A percentile compares a stretch with the other conserved stretches of the same genome.
phyloP scores from a whole-genome alignment of 2,888 invertebrate genomes.

The Pasiphila rectangulata region DNA sequence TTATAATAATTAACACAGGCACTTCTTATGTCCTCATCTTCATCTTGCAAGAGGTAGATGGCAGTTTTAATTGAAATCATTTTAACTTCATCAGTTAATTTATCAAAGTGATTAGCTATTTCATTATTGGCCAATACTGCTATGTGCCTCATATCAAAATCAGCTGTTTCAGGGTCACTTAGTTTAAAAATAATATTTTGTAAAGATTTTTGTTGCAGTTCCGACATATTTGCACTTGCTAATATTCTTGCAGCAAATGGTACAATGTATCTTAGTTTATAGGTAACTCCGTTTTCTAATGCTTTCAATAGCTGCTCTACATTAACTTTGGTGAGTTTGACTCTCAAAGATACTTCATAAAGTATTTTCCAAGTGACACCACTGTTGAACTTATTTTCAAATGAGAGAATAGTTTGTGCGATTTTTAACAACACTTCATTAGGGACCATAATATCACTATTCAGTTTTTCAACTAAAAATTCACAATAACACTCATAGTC shows the following conservation, averaged over 20 bases:
- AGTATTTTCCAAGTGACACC: conserved; percentile 56
- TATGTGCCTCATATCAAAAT: conserved; percentile 63
- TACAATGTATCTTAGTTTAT: conserved; percentile 56
- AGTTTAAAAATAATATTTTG: conserved; percentile 47
- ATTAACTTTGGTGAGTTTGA: conserved; percentile 37
- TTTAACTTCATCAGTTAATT: conserved; percentile 49
- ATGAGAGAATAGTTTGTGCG: conserved; percentile 42
- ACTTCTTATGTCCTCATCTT: conserved; percentile 74
- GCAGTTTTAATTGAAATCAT: conserved; percentile 58
- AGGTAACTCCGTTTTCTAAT: conserved; percentile 38
- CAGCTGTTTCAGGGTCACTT: conserved; percentile 53
- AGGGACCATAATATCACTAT: conserved; percentile 33
- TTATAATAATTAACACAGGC: conserved; percentile 55
- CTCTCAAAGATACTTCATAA: conserved; percentile 51
- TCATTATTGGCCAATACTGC: conserved; percentile 66
- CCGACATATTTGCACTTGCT: conserved; percentile 23
- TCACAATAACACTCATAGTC: conserved; percentile 53
- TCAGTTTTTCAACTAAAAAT: conserved; percentile 47
- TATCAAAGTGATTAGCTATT: conserved; percentile 45
- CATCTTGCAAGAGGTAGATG: conserved; percentile 77
- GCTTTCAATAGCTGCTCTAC: conserved; percentile 32
- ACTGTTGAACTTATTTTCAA: conserved; percentile 42
- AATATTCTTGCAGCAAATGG: conserved; percentile 55
- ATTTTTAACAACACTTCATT: conserved; percentile 40
- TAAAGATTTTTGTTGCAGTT: conserved; percentile 36